Evolutionary conservation across 2,113 vertebrate genomes (phyloP).

Genomic region (Chascanopsetta lugubris): DNA sequence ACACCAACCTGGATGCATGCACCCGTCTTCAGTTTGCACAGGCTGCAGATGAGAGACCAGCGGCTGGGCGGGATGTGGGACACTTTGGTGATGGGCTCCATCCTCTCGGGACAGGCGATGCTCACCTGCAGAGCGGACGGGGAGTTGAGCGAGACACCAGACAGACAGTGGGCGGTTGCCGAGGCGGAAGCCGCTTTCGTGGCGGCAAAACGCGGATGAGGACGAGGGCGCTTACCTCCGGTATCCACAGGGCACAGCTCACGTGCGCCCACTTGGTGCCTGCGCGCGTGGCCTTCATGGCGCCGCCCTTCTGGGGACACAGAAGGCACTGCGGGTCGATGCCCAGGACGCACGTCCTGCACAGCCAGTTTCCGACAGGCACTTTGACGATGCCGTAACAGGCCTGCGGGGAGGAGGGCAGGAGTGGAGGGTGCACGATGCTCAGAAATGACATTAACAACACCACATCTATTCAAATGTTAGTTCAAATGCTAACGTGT

Average conservation of each 20-base stretch:
- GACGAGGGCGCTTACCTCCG: conserved; percentile 85
- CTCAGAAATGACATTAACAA: no score
- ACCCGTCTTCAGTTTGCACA: conserved; percentile 96
- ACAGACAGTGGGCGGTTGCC: background rate
- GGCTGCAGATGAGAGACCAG: conserved; percentile 96
- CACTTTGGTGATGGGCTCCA: conserved; percentile 98
- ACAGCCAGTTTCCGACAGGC: conserved; percentile 97
- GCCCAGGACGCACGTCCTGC: conserved; percentile 92
- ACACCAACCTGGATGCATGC: conserved; percentile 94
- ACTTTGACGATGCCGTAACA: conserved; percentile 98
- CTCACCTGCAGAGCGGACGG: conserved; percentile 85
- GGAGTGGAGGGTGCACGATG: no score
- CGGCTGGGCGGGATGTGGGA: conserved; percentile 97
- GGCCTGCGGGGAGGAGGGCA: conserved; percentile 79
- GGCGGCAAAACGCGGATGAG: background rate
- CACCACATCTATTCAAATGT: no score
- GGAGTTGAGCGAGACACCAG: background rate
- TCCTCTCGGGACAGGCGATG: conserved; percentile 97
- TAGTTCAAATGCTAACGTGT: no score
- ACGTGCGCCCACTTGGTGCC: conserved; percentile 98
- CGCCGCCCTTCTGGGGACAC: conserved; percentile 95
- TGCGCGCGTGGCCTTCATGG: conserved; percentile 95
- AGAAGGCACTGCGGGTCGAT: conserved; percentile 93
- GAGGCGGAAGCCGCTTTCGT: background rate
- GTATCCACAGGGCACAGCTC: conserved; percentile 98